Base-by-base conservation (phyloP, 2,888 invertebrate species). In the Thumatha senex region DNA sequence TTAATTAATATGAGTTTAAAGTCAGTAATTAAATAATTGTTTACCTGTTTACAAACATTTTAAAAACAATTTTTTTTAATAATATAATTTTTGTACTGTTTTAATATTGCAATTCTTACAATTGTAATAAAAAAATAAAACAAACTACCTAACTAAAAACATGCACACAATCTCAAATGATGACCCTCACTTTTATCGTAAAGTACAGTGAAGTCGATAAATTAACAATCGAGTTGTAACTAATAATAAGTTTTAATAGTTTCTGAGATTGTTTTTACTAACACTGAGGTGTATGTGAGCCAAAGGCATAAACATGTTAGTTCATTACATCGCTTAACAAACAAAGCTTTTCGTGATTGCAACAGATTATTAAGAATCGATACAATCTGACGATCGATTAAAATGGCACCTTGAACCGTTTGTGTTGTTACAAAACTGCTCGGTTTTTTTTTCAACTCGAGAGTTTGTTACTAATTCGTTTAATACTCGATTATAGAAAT, bases 381-480 rank as follows among this genome's bases (percentile, higher is more conserved):
- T 77, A 69, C 73, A 72, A 64, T 63, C 62, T 40, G 31, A 61
- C 52, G 56, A 43, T 59, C 61, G 70, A 75, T 76, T 77, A 63
- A 67, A 68, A 72, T 58, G 61, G 59, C 82, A 65, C 88, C 86
- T 87, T 88, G 87, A 81, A 79, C 78, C 61, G 76, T 77, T 82
- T 82, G 70, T 65, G 57, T 67, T 55, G 63, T 82, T 83, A 65
- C 80, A 58, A 74, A 82, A 82, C 54, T 58, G 67, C 72, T 70
- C 69, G 69, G 18, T 24, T 24, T 24, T 52, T 61, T 68, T 74
- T 73, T 69, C 70, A 40, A 44, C 40, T 40, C 38, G 24, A 10
- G 41, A 52, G 58, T 53, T 57, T 47, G 80, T 79, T 82, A 79
- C 80, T 66, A 72, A 82, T 81, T 82, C 72, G 78, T 72, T 80